phyloP scores from a whole-genome alignment of 2,113 vertebrate species.

The Psephotus haematonotus region DNA sequence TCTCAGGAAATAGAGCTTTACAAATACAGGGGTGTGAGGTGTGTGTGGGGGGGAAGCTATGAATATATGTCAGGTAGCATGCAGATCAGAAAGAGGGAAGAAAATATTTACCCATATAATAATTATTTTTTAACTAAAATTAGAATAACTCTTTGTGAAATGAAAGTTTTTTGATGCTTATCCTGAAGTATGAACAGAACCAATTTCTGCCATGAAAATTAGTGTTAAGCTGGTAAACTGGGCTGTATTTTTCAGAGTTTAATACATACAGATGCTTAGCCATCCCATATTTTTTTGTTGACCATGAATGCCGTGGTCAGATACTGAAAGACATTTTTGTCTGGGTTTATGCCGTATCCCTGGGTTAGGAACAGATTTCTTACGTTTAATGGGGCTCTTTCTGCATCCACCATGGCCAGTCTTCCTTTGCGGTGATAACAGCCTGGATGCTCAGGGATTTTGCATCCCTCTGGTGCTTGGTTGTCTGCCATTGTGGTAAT shows the following conservation, averaged over 20 bases:
- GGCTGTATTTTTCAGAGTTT: background rate
- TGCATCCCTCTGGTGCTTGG: background rate
- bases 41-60: background rate
- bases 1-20: background rate
- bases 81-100: background rate
- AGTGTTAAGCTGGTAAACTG: background rate
- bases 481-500: background rate
- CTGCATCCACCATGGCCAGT: accelerated
- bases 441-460: background rate
- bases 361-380: background rate
- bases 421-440: background rate
- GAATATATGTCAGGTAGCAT: background rate
- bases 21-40: background rate
- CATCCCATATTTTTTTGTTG: background rate
- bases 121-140: background rate
- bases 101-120: background rate
- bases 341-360: background rate
- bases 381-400: background rate
- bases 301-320: accelerated
- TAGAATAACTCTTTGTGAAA: background rate
- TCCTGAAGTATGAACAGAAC: background rate
- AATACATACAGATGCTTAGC: background rate
- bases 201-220: background rate
- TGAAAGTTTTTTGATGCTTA: background rate
- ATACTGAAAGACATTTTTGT: background rate